Percentiles rank a stretch among this genome's conserved stretches.
Evolutionary conservation across 1,140 invertebrate species (phyloP).

Genomic region (Grapholita molesta): DNA sequence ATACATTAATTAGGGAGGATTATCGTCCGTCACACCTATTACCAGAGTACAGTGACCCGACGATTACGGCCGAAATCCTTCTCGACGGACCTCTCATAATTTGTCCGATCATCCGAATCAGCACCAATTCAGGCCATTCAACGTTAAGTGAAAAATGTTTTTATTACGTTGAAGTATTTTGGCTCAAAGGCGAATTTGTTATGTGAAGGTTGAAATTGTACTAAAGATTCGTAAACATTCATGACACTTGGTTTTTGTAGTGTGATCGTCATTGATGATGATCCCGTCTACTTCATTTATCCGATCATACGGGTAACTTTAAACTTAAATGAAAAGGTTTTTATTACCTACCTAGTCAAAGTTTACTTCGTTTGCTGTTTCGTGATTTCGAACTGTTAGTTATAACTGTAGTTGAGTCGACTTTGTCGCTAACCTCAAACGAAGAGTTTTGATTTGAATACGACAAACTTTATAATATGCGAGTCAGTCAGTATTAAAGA

Average conservation of each 20-base stretch:
- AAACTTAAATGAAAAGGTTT: background rate
- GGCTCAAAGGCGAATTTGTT: background rate
- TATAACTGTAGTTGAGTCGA: background rate
- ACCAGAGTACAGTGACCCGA: constrained; percentile 6
- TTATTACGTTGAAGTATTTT: background rate
- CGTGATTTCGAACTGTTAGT: background rate
- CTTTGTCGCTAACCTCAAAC: background rate
- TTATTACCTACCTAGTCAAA: background rate
- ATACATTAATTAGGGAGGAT: constrained; percentile 42
- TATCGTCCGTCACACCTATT: constrained; percentile 31
- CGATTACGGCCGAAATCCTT: constrained; percentile 3
- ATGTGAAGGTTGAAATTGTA: background rate
- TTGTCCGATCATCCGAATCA: constrained; percentile 31
- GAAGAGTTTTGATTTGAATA: background rate
- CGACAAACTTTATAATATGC: background rate
- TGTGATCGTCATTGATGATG: background rate
- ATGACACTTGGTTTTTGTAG: background rate
- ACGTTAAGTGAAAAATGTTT: constrained; percentile 10
- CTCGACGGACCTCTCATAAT: constrained; percentile 20
- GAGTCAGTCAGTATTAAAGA: background rate
- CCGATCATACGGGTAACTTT: background rate
- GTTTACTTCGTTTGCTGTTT: background rate
- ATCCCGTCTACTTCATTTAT: background rate
- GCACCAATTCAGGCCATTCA: constrained; percentile 12
- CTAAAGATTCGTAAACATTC: background rate